A percentile compares a stretch with the other conserved stretches of the same genome.
Conservation (phyloP, 2,113 vertebrate genomes). For the Chaetodon auriga region DNA sequence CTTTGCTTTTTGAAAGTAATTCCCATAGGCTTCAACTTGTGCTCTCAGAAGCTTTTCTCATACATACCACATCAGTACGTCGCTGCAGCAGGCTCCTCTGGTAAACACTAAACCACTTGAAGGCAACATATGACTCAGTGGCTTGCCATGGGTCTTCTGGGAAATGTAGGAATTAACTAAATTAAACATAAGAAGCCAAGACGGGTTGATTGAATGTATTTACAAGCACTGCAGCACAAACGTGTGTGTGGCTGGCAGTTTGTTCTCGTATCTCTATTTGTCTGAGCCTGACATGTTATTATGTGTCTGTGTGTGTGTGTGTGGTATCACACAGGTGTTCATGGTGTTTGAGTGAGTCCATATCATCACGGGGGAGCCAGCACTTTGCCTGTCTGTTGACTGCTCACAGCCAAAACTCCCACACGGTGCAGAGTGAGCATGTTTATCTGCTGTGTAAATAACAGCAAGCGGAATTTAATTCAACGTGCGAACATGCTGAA, state of each 20-base stretch:
- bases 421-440: neutral
- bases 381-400: neutral
- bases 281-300: constrained; percentile 9
- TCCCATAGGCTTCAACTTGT: too few relatives aligned
- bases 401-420: neutral
- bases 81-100: neutral
- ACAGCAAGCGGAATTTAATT: neutral
- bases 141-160: neutral
- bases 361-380: neutral
- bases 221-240: constrained; percentile 18
- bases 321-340: constrained; percentile 6
- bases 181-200: neutral
- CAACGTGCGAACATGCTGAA: constrained; percentile 26
- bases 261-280: constrained; percentile 9
- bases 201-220: constrained; percentile 22
- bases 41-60: neutral
- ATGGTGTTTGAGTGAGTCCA: neutral
- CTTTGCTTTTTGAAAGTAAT: too few relatives aligned
- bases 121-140: constrained; percentile 3
- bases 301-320: constrained; percentile 11
- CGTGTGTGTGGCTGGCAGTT: neutral
- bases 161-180: constrained; percentile 23
- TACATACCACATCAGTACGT: neutral
- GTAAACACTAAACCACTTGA: constrained; percentile 12
- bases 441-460: constrained; percentile 42